Percentiles rank a stretch among this genome's conserved stretches.
These are phyloP conservation scores for Brachionus rubens DNA, from an alignment of 1,140 invertebrate species.

Conservation along the genomic window DNA sequence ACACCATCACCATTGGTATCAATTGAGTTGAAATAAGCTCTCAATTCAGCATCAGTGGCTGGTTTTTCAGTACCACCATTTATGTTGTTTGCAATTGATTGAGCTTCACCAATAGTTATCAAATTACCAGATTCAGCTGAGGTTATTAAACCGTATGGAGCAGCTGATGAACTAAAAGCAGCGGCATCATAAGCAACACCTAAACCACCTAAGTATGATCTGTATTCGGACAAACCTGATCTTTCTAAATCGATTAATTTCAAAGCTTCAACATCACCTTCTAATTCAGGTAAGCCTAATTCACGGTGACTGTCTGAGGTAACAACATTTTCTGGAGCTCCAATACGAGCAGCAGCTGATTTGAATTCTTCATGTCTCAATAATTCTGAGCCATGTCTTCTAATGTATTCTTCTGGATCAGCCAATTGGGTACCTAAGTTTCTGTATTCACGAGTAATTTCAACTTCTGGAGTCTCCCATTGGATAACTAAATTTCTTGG, in stretches of 20 bases:
- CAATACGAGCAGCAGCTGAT: not conserved
- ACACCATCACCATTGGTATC: constrained; percentile 28
- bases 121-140: constrained; percentile 30
- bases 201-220: constrained; percentile 22
- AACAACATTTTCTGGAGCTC: constrained; percentile 22
- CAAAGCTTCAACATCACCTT: constrained; percentile 41
- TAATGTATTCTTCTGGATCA: constrained; percentile 39
- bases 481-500: constrained; percentile 44
- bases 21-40: constrained; percentile 17
- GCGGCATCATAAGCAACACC: not conserved
- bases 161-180: constrained; percentile 20
- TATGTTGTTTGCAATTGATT: constrained; percentile 25
- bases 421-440: constrained; percentile 36
- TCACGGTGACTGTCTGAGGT: not conserved
- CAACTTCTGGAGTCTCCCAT: constrained; percentile 45
- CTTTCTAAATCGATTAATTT: constrained; percentile 35
- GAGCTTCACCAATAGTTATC: constrained; percentile 2
- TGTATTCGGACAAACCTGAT: constrained; percentile 26
- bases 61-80: constrained; percentile 16
- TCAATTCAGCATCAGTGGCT: constrained; percentile 3
- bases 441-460: not conserved
- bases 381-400: constrained; percentile 21
- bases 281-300: constrained; percentile 25
- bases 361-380: constrained; percentile 28
- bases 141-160: not conserved